phyloP scores from a whole-genome alignment of 1,140 invertebrate genomes.

The Scaptomyza pallida region DNA sequence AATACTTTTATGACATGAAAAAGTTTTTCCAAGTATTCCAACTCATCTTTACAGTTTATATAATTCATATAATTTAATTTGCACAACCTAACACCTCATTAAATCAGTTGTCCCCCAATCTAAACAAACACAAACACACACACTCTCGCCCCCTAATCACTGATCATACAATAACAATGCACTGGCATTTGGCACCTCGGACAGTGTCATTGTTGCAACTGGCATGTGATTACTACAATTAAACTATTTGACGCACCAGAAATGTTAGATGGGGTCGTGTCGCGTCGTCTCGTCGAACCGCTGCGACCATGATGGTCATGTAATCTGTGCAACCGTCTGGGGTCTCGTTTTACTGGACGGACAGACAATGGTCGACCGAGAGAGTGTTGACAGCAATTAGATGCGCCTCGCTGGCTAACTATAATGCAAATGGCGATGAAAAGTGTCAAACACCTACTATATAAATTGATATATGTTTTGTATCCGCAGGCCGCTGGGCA shows the following conservation, averaged over 20 bases:
- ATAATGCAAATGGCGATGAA: slow-evolving; percentile 34
- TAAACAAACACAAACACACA: slow-evolving; percentile 18
- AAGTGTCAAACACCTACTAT: background rate
- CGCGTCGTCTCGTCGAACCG: background rate
- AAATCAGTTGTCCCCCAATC: slow-evolving; percentile 9
- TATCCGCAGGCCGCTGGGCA: slow-evolving; percentile 87
- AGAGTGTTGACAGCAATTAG: slow-evolving; percentile 66
- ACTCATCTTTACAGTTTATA: slow-evolving; percentile 12
- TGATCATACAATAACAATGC: slow-evolving; percentile 49
- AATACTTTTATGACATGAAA: too few species aligned
- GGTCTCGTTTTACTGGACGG: background rate
- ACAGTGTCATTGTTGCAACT: slow-evolving; percentile 9
- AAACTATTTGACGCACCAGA: slow-evolving; percentile 65
- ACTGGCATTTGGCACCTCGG: slow-evolving; percentile 50
- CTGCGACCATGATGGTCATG: slow-evolving; percentile 12
- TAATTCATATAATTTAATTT: slow-evolving; percentile 10
- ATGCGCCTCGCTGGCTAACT: slow-evolving; percentile 40
- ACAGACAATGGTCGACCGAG: slow-evolving; percentile 16
- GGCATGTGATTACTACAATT: slow-evolving; percentile 72
- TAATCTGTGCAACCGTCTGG: slow-evolving; percentile 33
- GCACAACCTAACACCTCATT: slow-evolving; percentile 21
- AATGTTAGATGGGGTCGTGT: slow-evolving; percentile 36
- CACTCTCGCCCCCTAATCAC: slow-evolving; percentile 14
- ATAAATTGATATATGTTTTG: slow-evolving; percentile 15
- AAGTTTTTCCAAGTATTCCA: background rate